Percentiles rank a stretch among this genome's conserved stretches.
Conservation (phyloP, 2,888 invertebrate genomes). For the Tenthredo mesomela region DNA sequence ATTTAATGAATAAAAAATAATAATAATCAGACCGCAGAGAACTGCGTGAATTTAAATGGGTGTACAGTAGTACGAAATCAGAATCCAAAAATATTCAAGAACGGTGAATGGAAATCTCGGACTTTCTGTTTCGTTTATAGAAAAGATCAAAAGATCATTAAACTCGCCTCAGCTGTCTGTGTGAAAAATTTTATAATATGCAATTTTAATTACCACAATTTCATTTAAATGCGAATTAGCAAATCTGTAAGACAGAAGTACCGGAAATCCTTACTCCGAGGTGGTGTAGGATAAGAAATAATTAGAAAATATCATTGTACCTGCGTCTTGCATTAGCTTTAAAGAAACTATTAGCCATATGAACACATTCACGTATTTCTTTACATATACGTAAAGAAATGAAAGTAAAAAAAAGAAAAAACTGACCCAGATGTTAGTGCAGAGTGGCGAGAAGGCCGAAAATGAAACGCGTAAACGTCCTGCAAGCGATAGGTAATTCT, state of each 20-base stretch:
- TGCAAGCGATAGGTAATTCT: background rate
- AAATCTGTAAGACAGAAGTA: background rate
- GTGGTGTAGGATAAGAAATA: background rate
- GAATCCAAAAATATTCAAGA: background rate
- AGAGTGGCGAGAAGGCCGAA: background rate
- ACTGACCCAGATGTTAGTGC: slow-evolving; percentile 25
- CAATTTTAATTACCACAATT: background rate
- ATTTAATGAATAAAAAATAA: background rate
- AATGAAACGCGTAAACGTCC: background rate
- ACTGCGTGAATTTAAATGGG: background rate
- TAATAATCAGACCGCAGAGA: background rate
- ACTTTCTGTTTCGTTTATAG: background rate
- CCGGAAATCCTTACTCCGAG: background rate
- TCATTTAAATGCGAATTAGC: background rate
- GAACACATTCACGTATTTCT: background rate
- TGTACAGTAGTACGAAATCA: background rate
- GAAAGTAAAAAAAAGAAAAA: slow-evolving; percentile 2
- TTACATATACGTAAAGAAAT: background rate
- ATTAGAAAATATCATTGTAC: background rate
- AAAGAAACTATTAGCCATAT: background rate
- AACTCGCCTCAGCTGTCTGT: too few species aligned
- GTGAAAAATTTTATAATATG: too few species aligned
- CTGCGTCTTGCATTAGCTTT: background rate
- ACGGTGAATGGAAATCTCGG: background rate
- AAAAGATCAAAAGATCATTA: background rate